A percentile compares a stretch with the other conserved stretches of the same genome.
Conservation (phyloP, 2,113 vertebrate genomes). For the Haplochromis burtoni region DNA sequence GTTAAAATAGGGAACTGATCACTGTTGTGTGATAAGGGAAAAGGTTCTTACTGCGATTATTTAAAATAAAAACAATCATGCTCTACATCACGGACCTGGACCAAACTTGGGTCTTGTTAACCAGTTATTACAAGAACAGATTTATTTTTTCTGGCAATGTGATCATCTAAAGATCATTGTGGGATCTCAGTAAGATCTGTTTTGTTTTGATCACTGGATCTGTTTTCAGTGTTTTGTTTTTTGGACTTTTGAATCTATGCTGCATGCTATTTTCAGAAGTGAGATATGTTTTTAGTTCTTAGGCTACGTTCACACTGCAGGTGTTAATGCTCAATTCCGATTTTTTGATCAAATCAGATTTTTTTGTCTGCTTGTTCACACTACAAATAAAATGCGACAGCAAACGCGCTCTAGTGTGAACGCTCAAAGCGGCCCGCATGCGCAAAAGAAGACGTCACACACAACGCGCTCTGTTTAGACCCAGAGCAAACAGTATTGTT, state of each 20-base stretch:
- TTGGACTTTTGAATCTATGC: background rate
- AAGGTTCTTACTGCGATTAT: fast-evolving
- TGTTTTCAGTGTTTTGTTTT: background rate
- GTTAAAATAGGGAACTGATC: background rate
- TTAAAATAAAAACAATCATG: too few relatives aligned
- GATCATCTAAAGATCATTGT: background rate
- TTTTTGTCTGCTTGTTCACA: too few relatives aligned
- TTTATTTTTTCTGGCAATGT: fast-evolving
- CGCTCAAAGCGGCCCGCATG: too few relatives aligned
- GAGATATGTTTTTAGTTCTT: fast-evolving
- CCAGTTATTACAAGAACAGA: fast-evolving
- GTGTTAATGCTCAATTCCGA: too few relatives aligned
- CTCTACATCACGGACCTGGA: fast-evolving
- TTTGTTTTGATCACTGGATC: background rate
- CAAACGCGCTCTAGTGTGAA: too few relatives aligned
- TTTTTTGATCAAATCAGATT: too few relatives aligned
- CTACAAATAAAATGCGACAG: too few relatives aligned
- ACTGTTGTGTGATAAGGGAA: background rate
- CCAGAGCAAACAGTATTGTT: too few relatives aligned
- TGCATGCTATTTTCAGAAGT: fast-evolving
- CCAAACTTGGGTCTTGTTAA: too few relatives aligned
- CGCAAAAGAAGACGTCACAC: too few relatives aligned
- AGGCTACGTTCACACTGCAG: too few relatives aligned
- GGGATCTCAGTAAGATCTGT: background rate
- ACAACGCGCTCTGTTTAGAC: too few relatives aligned